Base-by-base conservation (phyloP, 2,888 invertebrate species). In the Ophioninae sp. region DNA sequence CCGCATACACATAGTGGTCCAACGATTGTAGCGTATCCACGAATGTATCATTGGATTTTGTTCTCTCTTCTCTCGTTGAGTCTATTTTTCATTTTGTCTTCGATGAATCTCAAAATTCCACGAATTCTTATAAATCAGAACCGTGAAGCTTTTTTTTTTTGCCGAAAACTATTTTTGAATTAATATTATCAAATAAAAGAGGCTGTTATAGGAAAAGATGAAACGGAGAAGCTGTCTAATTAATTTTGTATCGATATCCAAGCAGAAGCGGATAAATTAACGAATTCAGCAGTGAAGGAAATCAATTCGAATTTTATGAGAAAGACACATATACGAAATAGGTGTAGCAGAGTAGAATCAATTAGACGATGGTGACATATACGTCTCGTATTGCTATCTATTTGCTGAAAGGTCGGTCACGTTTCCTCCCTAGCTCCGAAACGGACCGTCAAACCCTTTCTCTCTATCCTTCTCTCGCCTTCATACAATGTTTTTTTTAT, bases 231-330 rank as follows among this genome's bases (percentile, higher is more conserved):
- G 7, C 44, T 7, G 44, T 44, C 44, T 44, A 10, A 44, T 44
- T 44, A 44, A 44, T 44, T 44, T 44, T 44, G 44, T 10, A 44
- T 44, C 3, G 30, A 10, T 44, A 41, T 7, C 41, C 7, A 41
- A 7, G 41, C 41, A 7, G 10, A 44, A 44, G 44, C 8, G 7
- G 10, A 44, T 6, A 2, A 44, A 10, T 7, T 44, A 44, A 6
- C 41, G 41, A 41, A 41, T 3, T 41, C 30, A 30, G 30, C 30
- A 30, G 3, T 41, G 41, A 68, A 69, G 80, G 64, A 69, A 75
- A 69, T 75, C 74, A 69, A 80, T 80, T 80, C 69, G 80, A 69
- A 80, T 80, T 80, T 80, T 80, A 80, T 69, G 80, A 74, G 80
- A 61, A 50, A n/a, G 62, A 80, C 79, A 30, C 30, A 30, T 3